A percentile compares a stretch with the other conserved stretches of the same genome.
Evolutionary conservation across 2,113 vertebrate species (phyloP).

Genomic region (Elaphurus davidianus): DNA sequence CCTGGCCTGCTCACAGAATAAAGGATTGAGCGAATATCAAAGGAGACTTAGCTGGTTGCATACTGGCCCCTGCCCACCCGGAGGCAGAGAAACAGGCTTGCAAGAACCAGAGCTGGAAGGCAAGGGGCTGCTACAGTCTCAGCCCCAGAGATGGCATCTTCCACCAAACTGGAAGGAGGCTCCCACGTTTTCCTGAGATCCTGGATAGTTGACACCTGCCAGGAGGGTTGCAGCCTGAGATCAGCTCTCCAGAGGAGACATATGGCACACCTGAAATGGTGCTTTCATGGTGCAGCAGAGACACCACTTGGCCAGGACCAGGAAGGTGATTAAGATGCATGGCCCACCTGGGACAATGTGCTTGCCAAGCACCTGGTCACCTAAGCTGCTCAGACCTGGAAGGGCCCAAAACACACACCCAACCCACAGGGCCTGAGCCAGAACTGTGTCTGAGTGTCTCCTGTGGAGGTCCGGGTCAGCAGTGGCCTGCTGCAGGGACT

Average conservation of each 20-base stretch:
- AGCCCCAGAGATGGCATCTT: not conserved
- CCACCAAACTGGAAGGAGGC: not conserved
- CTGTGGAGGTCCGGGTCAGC: not conserved
- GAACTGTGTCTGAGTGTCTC: not conserved
- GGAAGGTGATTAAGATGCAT: not conserved
- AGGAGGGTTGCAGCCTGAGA: not conserved
- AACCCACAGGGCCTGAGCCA: not conserved
- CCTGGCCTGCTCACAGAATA: not conserved
- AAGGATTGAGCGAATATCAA: not conserved
- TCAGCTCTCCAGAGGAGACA: not conserved
- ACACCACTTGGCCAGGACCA: fast-evolving
- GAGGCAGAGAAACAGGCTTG: not conserved
- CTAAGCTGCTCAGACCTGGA: not conserved
- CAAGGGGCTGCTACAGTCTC: not conserved
- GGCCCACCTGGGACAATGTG: not conserved
- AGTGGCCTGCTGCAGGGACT: not conserved
- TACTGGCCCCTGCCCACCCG: fast-evolving
- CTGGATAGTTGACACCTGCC: not conserved
- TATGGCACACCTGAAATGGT: not conserved
- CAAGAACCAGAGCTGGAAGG: not conserved
- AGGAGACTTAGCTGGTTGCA: not conserved
- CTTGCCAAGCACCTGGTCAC: not conserved
- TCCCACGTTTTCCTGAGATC: not conserved
- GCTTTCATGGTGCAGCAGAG: not conserved
- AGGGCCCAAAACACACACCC: not conserved